Evolutionary conservation across 2,113 vertebrate species (phyloP).

Genomic region (Smithornis capensis): DNA sequence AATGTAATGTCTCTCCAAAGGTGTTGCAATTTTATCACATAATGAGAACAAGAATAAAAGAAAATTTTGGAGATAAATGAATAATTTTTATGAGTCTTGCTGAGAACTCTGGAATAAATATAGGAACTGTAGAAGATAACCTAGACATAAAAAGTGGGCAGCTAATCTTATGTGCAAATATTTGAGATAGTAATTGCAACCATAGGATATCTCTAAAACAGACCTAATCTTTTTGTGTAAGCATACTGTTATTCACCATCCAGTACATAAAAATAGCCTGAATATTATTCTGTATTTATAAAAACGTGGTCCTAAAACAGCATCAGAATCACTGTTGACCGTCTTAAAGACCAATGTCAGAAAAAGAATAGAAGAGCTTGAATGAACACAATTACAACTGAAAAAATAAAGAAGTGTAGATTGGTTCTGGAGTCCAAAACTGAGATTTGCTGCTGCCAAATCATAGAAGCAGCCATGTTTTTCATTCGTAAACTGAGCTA

Average conservation of each 20-base stretch:
- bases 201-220: background rate
- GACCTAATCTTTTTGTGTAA: background rate
- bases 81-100: background rate
- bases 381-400: background rate
- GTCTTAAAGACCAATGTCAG: background rate
- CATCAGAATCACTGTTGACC: background rate
- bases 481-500: background rate
- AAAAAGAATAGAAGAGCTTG: background rate
- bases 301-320: background rate
- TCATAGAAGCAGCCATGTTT: background rate
- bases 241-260: background rate
- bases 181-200: background rate
- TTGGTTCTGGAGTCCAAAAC: background rate
- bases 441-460: background rate
- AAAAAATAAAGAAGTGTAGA: accelerated
- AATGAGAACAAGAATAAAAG: background rate
- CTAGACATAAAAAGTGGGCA: background rate
- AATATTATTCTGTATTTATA: background rate
- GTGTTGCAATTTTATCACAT: background rate
- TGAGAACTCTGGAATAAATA: background rate
- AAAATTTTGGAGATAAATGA: background rate
- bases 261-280: background rate
- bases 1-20: background rate
- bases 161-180: background rate
- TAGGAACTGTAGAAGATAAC: background rate